Evolutionary conservation across 2,113 vertebrate genomes (phyloP).

Genomic region (Irena cyanogastra): DNA sequence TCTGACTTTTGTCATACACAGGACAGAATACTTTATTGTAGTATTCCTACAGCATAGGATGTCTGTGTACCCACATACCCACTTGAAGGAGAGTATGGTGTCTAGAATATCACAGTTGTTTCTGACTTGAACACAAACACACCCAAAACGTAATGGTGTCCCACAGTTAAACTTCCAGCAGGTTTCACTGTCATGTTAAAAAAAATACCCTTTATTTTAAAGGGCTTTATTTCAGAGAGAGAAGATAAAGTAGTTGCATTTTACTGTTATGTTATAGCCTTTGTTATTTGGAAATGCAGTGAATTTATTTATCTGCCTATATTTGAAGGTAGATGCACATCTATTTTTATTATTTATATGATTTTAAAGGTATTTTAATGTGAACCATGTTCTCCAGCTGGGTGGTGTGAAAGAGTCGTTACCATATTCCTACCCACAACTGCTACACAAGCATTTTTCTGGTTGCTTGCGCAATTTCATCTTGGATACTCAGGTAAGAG

Average conservation of each 20-base stretch:
- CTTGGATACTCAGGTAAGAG: slow-evolving; percentile 85
- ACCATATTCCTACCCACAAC: slow-evolving; percentile 80
- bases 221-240: not conserved
- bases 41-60: not conserved
- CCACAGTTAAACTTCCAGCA: not conserved
- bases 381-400: slow-evolving; percentile 83
- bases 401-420: slow-evolving; percentile 85
- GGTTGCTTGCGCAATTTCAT: slow-evolving; percentile 85
- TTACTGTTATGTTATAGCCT: not conserved
- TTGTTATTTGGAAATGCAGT: not conserved
- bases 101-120: not conserved
- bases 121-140: not conserved
- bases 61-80: not conserved
- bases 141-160: not conserved
- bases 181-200: not conserved
- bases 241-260: not conserved
- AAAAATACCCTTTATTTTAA: not conserved
- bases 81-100: not conserved
- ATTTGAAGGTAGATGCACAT: not conserved
- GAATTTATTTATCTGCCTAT: not conserved
- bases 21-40: not conserved
- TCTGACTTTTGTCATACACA: not conserved
- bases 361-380: slow-evolving; percentile 76
- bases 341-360: not conserved
- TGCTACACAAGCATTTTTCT: slow-evolving; percentile 84